Evolutionary conservation across 2,888 invertebrate species (phyloP).

Genomic region (Amiota communis): DNA sequence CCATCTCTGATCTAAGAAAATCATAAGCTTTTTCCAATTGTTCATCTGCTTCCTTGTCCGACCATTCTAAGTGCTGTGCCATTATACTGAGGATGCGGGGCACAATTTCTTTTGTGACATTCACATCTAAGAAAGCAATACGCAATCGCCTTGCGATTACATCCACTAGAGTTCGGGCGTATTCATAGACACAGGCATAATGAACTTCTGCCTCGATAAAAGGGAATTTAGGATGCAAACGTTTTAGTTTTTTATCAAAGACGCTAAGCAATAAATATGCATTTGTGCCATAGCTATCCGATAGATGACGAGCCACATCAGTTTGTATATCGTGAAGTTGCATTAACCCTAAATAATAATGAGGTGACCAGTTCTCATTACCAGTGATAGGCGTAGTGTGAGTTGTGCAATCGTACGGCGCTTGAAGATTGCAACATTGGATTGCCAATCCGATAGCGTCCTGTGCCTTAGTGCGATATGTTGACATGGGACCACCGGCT

Average conservation of each 20-base stretch:
- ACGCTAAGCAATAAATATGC: slow-evolving; percentile 94
- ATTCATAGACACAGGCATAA: slow-evolving; percentile 93
- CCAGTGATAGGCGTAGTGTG: slow-evolving; percentile 74
- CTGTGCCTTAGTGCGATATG: slow-evolving; percentile 94
- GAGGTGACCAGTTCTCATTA: slow-evolving; percentile 94
- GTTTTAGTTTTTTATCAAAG: slow-evolving; percentile 91
- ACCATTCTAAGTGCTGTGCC: slow-evolving; percentile 80
- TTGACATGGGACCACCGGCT: slow-evolving; percentile 99
- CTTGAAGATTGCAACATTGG: slow-evolving; percentile 43
- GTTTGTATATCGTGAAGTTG: slow-evolving; percentile 97
- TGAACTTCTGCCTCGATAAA: slow-evolving; percentile 94
- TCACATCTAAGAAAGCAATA: slow-evolving; percentile 93
- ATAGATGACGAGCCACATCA: slow-evolving; percentile 93
- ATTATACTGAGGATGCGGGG: slow-evolving; percentile 92
- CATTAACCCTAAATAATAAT: slow-evolving; percentile 94
- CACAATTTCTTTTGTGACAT: slow-evolving; percentile 93
- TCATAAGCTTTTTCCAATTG: neutral
- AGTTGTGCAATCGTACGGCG: neutral
- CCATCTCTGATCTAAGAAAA: slow-evolving; percentile 77
- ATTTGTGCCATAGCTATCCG: slow-evolving; percentile 94
- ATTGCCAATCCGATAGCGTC: slow-evolving; percentile 93
- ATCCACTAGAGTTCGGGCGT: slow-evolving; percentile 93
- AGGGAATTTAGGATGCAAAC: slow-evolving; percentile 95
- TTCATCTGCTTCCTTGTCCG: neutral
- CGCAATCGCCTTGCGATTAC: slow-evolving; percentile 93